A percentile compares a stretch with the other conserved stretches of the same genome.
phyloP scores from a whole-genome alignment of 2,113 vertebrate genomes.

The Nycticryphes semicollaris region DNA sequence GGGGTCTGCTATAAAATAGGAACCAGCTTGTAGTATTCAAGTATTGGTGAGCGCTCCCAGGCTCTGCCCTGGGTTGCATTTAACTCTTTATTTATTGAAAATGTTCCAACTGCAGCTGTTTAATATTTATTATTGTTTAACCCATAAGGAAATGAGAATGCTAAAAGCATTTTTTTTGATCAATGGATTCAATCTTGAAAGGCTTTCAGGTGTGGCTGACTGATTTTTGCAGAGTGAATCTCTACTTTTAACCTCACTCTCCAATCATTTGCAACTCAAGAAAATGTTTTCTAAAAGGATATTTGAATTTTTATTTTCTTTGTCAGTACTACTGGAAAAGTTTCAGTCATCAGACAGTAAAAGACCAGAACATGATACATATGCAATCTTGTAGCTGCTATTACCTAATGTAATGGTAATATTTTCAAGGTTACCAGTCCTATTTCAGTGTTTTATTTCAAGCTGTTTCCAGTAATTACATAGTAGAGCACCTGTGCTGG shows the following conservation, averaged over 20 bases:
- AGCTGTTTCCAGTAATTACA: conserved; percentile 22
- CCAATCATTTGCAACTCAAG: background rate
- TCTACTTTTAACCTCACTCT: background rate
- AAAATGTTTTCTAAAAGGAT: background rate
- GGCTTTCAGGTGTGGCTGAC: background rate
- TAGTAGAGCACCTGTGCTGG: conserved; percentile 1
- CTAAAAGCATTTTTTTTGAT: background rate
- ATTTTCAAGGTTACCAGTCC: conserved; percentile 5
- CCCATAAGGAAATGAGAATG: background rate
- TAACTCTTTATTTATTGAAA: conserved; percentile 36
- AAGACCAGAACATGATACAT: background rate
- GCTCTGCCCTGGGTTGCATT: background rate
- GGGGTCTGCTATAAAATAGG: background rate
- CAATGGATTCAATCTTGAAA: background rate
- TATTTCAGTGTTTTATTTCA: conserved; percentile 23
- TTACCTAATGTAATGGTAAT: background rate
- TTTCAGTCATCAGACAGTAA: background rate
- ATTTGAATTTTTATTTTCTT: background rate
- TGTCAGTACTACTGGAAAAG: background rate
- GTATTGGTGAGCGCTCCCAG: background rate
- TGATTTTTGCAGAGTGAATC: background rate
- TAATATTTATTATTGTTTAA: conserved; percentile 45
- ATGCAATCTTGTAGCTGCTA: background rate
- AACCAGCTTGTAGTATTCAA: background rate
- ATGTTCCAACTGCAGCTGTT: background rate